phyloP scores from a whole-genome alignment of 2,113 vertebrate species.

The rat (Rattus norvegicus) region GRCr8 NC_086022.1:136909501-136910000 shows the following conservation, averaged over 20 bases:
- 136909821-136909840: background rate
- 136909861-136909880: background rate
- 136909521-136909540: background rate
- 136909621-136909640: background rate
- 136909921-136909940: background rate
- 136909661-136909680: background rate
- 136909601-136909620: background rate
- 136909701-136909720: background rate
- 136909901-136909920: background rate
- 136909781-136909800: background rate
- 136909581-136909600: background rate
- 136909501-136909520: background rate
- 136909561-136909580: background rate
- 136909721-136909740: background rate
- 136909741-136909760: background rate
- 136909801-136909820: background rate
- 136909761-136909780: background rate
- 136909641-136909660: background rate
- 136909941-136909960: background rate
- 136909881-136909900: background rate
- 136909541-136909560: background rate
- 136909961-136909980: background rate
- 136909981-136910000: background rate
- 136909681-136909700: background rate
- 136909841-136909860: background rate